phyloP scores from a whole-genome alignment of 2,888 invertebrate species.

The Cremastinae sp. region DNA sequence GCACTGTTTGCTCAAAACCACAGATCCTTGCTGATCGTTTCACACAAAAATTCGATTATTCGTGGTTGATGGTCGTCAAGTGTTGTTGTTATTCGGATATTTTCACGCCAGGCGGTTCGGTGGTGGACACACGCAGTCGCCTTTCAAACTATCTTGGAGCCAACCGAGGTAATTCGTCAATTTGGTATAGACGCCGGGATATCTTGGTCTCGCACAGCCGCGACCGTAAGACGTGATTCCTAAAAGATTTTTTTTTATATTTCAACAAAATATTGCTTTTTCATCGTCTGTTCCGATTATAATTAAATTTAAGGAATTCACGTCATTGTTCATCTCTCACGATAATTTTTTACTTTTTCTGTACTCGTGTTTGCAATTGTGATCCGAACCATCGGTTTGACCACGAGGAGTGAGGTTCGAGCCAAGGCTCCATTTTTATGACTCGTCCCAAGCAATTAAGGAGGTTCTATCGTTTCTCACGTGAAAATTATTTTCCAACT shows the following conservation, averaged over 20 bases:
- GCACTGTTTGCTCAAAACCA: conserved; percentile 9
- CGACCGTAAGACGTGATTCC: conserved; percentile 91
- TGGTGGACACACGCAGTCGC: conserved; percentile 82
- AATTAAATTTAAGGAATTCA: too few relatives aligned
- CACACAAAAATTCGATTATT: background rate
- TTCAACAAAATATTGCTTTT: conserved; percentile 26
- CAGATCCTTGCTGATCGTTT: background rate
- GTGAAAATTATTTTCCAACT: too few relatives aligned
- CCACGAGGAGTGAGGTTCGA: too few relatives aligned
- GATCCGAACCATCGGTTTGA: too few relatives aligned
- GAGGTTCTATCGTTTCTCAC: too few relatives aligned
- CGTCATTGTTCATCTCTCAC: too few relatives aligned
- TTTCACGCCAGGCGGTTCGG: conserved; percentile 66
- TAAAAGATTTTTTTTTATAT: conserved; percentile 71
- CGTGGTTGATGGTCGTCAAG: too few relatives aligned
- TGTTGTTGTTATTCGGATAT: background rate
- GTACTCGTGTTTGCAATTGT: too few relatives aligned
- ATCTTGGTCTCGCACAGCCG: conserved; percentile 86
- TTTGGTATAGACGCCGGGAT: conserved; percentile 84
- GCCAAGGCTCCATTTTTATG: too few relatives aligned
- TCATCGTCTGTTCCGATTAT: too few relatives aligned
- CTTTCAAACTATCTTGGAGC: conserved; percentile 82
- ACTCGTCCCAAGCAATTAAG: too few relatives aligned
- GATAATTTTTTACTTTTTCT: too few relatives aligned
- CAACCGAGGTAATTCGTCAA: conserved; percentile 84